A percentile compares a stretch with the other conserved stretches of the same genome.
phyloP scores from a whole-genome alignment of 2,113 vertebrate genomes.

The Brienomyrus longianalis region DNA sequence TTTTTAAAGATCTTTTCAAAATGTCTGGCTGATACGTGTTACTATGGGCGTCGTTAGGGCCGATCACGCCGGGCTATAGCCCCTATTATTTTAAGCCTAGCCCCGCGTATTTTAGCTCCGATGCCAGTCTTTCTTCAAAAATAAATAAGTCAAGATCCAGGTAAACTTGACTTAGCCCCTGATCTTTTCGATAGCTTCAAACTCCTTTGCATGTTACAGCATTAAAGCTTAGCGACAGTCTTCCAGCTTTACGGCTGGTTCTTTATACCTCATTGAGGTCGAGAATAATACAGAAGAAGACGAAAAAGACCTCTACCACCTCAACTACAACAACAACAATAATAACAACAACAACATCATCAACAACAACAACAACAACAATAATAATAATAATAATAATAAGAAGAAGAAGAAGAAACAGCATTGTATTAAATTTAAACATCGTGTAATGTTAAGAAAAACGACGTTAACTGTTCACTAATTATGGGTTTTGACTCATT shows the following conservation, averaged over 20 bases:
- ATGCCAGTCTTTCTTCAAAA: too few species aligned
- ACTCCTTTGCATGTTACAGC: background rate
- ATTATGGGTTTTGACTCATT: background rate
- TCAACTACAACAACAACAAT: background rate
- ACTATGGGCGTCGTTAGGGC: too few species aligned
- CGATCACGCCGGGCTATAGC: too few species aligned
- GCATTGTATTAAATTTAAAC: conserved; percentile 27
- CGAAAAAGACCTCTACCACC: background rate
- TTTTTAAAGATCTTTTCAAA: background rate
- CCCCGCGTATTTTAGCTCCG: too few species aligned
- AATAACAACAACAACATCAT: background rate
- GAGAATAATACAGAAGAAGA: background rate
- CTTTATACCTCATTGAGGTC: background rate
- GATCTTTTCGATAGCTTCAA: too few species aligned
- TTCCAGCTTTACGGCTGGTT: background rate
- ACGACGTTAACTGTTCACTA: background rate
- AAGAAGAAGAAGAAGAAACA: background rate
- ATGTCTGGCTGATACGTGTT: background rate
- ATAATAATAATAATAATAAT: background rate
- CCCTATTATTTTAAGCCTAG: too few species aligned
- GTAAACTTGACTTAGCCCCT: too few species aligned
- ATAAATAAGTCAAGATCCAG: too few species aligned
- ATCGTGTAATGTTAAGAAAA: conserved; percentile 19
- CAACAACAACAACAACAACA: background rate
- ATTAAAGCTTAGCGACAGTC: background rate